Evolutionary conservation across 2,797 vertebrate genomes (phyloP).

Genomic region (Pantherophis vulpinus): DNA sequence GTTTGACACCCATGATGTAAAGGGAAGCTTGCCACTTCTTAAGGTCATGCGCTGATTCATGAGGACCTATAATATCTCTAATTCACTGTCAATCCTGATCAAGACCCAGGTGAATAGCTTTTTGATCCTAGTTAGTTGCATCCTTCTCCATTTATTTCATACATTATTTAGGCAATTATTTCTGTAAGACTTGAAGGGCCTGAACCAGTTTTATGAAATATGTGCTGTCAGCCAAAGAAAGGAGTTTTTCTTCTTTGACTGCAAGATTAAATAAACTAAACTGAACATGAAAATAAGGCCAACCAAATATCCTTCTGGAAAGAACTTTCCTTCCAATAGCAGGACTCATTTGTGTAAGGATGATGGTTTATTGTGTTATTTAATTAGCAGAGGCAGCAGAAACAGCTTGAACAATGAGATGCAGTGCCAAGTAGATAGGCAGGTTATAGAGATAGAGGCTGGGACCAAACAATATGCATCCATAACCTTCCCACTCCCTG

Average conservation of each 20-base stretch:
- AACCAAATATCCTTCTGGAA: not conserved
- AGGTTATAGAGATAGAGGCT: not conserved
- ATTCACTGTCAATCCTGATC: not conserved
- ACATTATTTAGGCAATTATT: not conserved
- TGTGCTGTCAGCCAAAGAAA: not conserved
- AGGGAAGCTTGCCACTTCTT: not conserved
- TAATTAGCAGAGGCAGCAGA: not conserved
- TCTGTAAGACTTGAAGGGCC: not conserved
- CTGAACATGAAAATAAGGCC: not conserved
- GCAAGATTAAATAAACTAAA: not conserved
- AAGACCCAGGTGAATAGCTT: not conserved
- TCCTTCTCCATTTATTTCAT: not conserved
- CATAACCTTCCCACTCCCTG: not conserved
- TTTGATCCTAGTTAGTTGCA: not conserved
- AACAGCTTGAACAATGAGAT: not conserved
- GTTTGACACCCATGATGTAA: not conserved
- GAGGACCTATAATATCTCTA: not conserved
- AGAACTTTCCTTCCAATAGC: not conserved
- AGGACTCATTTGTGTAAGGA: not conserved
- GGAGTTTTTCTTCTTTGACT: not conserved
- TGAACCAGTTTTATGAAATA: not conserved
- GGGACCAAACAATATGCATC: not conserved
- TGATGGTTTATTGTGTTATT: not conserved
- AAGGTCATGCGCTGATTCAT: not conserved
- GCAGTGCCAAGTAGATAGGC: not conserved